Conservation (phyloP, 2,888 invertebrate species). For the Diadegma fenestrale region DNA sequence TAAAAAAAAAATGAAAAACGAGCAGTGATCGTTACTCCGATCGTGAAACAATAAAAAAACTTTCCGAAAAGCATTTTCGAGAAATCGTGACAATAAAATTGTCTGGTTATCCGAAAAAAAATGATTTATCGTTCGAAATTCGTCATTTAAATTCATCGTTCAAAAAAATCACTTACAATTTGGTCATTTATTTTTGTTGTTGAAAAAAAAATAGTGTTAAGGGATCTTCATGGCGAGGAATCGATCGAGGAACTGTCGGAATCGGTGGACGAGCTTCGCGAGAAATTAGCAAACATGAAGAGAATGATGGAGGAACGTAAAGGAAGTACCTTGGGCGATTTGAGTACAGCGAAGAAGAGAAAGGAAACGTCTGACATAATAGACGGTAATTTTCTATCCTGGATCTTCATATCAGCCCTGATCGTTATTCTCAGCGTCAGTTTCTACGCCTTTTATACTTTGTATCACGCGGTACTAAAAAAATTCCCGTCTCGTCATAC, state of each 20-base stretch:
- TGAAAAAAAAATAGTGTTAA: constrained; percentile 68
- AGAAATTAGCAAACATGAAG: constrained; percentile 92
- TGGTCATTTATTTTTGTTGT: constrained; percentile 16
- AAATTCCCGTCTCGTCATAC: constrained; percentile 93
- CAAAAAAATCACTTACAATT: background rate
- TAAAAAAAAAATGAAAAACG: too few species aligned
- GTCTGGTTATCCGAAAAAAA: too few species aligned
- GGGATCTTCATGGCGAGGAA: constrained; percentile 75
- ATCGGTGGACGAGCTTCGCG: constrained; percentile 93
- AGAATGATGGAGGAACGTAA: constrained; percentile 91
- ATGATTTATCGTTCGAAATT: too few species aligned
- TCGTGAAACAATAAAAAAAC: background rate
- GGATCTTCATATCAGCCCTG: constrained; percentile 93
- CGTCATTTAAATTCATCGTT: background rate
- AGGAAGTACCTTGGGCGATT: constrained; percentile 85
- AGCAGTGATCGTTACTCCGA: background rate
- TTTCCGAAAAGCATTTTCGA: too few species aligned
- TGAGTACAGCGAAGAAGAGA: constrained; percentile 83
- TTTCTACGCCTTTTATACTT: constrained; percentile 93
- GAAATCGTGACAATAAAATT: too few species aligned
- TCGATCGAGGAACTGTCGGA: constrained; percentile 85
- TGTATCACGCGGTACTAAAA: constrained; percentile 92
- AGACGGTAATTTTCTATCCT: constrained; percentile 92
- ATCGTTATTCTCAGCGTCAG: constrained; percentile 93
- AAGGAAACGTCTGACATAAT: constrained; percentile 87